These are phyloP conservation scores for Istiophorus platypterus DNA, from an alignment of 2,113 vertebrate genomes.

Conservation along the genomic window DNA sequence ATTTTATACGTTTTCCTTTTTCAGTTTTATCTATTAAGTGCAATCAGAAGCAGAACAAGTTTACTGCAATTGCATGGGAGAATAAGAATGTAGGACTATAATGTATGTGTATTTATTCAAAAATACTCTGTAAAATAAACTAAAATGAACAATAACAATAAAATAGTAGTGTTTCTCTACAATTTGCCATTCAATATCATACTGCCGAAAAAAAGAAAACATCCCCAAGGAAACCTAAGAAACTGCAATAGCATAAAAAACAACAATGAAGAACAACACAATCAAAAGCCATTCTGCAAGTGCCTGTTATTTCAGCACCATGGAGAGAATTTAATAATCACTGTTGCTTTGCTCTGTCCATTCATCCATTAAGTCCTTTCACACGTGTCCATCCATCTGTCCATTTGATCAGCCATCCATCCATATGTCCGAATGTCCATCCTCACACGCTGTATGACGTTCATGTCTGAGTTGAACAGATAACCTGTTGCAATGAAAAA, in stretches of 20 bases:
- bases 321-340: conserved; percentile 54
- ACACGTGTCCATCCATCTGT: conserved; percentile 40
- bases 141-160: not conserved
- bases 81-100: not conserved
- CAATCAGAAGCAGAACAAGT: too few relatives aligned
- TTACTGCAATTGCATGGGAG: not conserved
- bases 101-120: not conserved
- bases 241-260: not conserved
- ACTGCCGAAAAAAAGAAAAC: not conserved
- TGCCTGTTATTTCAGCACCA: conserved; percentile 60
- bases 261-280: not conserved
- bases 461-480: not conserved
- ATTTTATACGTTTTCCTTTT: not conserved
- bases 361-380: conserved; percentile 17
- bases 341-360: conserved; percentile 14
- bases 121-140: not conserved
- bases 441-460: conserved; percentile 6
- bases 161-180: not conserved
- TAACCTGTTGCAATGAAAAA: conserved; percentile 53
- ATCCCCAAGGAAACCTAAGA: not conserved
- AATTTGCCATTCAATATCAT: not conserved
- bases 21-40: not conserved
- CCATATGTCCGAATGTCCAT: conserved; percentile 16
- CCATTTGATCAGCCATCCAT: conserved; percentile 33
- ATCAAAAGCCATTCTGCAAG: not conserved